Evolutionary conservation across 2,113 vertebrate genomes (phyloP).

Genomic region (Heliornis fulica): DNA sequence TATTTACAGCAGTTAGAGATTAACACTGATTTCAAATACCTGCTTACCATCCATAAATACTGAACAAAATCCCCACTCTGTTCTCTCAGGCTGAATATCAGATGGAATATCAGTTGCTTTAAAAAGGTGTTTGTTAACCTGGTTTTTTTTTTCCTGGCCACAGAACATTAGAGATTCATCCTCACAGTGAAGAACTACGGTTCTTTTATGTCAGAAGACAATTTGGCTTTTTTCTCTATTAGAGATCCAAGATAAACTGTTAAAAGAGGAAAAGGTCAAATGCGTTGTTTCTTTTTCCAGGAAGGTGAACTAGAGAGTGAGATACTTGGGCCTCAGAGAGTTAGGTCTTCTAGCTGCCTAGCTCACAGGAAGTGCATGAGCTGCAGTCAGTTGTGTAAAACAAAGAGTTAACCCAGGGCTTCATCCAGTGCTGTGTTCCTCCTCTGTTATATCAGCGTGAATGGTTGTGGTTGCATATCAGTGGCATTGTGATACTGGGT

Average conservation of each 20-base stretch:
- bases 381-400: neutral
- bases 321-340: neutral
- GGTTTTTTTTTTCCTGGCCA: neutral
- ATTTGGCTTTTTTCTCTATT: neutral
- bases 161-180: neutral
- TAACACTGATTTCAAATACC: neutral
- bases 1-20: too few species aligned
- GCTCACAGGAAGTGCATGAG: neutral
- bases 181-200: neutral
- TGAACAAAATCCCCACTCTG: neutral
- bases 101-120: neutral
- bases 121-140: neutral
- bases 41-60: neutral
- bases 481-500: neutral
- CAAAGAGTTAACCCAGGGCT: neutral
- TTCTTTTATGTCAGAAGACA: neutral
- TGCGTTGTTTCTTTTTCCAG: neutral
- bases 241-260: neutral
- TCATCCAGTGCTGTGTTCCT: neutral
- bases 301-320: neutral
- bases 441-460: neutral
- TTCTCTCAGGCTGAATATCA: neutral
- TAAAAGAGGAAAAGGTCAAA: neutral
- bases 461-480: neutral
- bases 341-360: neutral